Conservation (phyloP, 2,113 vertebrate genomes). For the Columba janthina region DNA sequence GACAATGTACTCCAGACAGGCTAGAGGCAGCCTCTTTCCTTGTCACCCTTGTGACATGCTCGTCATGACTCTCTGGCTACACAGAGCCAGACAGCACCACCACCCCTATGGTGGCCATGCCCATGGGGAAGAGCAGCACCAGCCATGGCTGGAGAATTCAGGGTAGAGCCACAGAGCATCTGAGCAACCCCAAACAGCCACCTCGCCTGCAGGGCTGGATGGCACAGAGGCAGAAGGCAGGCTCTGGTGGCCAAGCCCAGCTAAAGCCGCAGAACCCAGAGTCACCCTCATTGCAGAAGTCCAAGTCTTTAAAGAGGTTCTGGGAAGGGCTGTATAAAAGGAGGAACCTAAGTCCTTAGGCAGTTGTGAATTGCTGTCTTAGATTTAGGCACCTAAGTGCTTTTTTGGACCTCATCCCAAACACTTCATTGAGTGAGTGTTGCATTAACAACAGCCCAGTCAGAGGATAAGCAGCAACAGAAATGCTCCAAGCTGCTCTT, state of each 20-base stretch:
- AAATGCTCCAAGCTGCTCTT: conserved; percentile 30
- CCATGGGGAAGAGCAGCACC: neutral
- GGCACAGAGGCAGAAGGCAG: neutral
- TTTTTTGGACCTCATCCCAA: conserved; percentile 56
- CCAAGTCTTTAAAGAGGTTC: neutral
- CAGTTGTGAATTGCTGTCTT: conserved; percentile 35
- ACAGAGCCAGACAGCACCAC: neutral
- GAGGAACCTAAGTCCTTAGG: conserved; percentile 8
- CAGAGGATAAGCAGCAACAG: conserved; percentile 33
- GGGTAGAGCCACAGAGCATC: neutral
- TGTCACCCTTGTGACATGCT: neutral
- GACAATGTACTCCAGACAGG: neutral
- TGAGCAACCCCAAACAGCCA: neutral
- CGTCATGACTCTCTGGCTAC: neutral
- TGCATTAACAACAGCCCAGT: conserved; percentile 29
- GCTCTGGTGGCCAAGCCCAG: neutral
- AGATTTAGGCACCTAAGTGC: conserved; percentile 53
- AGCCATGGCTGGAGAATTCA: neutral
- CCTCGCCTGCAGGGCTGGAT: neutral
- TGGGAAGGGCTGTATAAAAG: neutral
- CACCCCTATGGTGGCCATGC: fast-evolving
- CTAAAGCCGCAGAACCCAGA: neutral
- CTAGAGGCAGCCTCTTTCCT: neutral
- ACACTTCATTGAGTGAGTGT: conserved; percentile 55
- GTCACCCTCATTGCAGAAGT: neutral